phyloP scores from a whole-genome alignment of 2,888 invertebrate species.

The Heliconius erato region DNA sequence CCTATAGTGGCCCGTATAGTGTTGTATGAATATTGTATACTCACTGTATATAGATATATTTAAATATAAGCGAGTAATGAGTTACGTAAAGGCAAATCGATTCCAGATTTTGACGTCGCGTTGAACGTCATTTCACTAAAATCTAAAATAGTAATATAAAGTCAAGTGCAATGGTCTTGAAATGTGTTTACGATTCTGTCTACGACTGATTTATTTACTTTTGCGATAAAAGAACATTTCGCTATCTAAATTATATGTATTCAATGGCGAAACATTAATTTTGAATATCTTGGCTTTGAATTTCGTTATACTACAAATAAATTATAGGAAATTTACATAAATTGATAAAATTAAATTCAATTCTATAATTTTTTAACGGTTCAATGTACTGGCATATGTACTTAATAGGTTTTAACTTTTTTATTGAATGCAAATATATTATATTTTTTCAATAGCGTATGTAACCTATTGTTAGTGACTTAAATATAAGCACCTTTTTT shows the following conservation, averaged over 20 bases:
- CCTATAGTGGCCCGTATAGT: too few species aligned
- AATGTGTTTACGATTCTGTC: conserved; percentile 34
- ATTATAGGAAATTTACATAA: not conserved
- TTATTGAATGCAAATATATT: not conserved
- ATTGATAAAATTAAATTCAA: conserved; percentile 6
- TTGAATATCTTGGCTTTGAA: conserved; percentile 6
- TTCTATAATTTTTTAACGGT: not conserved
- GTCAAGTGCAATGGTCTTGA: conserved; percentile 38
- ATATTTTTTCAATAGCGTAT: too few species aligned
- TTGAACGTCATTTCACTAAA: conserved; percentile 37
- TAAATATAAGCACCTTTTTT: too few species aligned
- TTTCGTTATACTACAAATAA: not conserved
- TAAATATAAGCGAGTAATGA: not conserved
- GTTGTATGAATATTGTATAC: too few species aligned
- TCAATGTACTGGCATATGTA: not conserved
- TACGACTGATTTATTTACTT: conserved; percentile 22
- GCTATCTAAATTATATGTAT: conserved; percentile 19
- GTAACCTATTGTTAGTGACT: too few species aligned
- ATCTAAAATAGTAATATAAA: conserved; percentile 35
- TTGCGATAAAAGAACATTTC: conserved; percentile 16
- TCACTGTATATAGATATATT: not conserved
- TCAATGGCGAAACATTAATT: not conserved
- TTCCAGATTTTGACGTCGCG: conserved; percentile 35
- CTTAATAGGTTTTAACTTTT: not conserved
- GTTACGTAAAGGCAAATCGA: conserved; percentile 26